These are phyloP conservation scores for Siphonodentalium dalli DNA, from an alignment of 2,888 invertebrate species.

Conservation along the genomic window DNA sequence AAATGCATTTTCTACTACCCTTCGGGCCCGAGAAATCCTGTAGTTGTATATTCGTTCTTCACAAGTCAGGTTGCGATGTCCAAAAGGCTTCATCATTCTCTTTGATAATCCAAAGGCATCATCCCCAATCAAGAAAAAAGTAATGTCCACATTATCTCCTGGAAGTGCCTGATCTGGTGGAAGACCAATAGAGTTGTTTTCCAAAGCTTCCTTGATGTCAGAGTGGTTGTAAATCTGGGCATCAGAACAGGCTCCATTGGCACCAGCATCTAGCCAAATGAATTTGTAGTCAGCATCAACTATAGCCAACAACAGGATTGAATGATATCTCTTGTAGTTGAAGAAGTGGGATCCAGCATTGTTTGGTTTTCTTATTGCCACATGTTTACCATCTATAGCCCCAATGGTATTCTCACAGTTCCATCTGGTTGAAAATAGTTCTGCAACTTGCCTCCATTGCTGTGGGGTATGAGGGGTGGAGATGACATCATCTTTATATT, in stretches of 20 bases:
- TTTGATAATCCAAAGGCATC: conserved; percentile 33
- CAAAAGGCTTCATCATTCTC: conserved; percentile 36
- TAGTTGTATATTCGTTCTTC: conserved; percentile 35
- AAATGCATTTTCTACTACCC: no score
- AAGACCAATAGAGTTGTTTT: conserved; percentile 21
- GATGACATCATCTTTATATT: conserved; percentile 20
- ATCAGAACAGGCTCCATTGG: conserved; percentile 19
- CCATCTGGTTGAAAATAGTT: conserved; percentile 23
- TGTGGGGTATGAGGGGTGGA: conserved; percentile 14
- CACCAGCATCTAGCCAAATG: conserved; percentile 28
- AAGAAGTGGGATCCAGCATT: conserved; percentile 24
- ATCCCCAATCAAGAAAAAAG: conserved; percentile 33
- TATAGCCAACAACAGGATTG: conserved; percentile 29
- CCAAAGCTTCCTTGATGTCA: conserved; percentile 20
- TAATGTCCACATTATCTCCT: conserved; percentile 26
- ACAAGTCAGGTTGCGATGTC: conserved; percentile 14
- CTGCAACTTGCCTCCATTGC: conserved; percentile 27
- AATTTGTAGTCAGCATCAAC: conserved; percentile 38
- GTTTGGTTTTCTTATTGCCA: conserved; percentile 21
- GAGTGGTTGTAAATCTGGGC: conserved; percentile 27
- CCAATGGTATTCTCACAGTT: conserved; percentile 31
- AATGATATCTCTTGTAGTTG: conserved; percentile 34
- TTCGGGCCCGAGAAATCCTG: conserved; percentile 28
- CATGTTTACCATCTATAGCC: conserved; percentile 37
- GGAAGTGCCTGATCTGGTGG: conserved; percentile 27